Conservation (phyloP, 2,113 vertebrate genomes). For the Pandion haliaetus region DNA sequence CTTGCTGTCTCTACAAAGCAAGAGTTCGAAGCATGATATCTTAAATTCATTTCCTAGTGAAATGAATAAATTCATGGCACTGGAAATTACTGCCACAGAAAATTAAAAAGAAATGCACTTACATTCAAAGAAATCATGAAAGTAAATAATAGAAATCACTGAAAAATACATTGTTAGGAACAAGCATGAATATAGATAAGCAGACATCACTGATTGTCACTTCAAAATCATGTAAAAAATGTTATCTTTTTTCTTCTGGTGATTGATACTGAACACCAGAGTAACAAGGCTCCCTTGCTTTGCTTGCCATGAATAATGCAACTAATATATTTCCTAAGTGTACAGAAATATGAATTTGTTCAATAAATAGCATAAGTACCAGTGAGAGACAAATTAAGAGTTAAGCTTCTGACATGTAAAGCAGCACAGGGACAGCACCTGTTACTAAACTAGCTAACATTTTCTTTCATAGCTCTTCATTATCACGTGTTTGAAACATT, state of each 20-base stretch:
- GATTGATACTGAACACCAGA: background rate
- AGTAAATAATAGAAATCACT: background rate
- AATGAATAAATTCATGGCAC: background rate
- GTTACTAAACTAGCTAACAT: slow-evolving; percentile 50
- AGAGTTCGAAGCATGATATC: background rate
- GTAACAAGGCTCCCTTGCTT: background rate
- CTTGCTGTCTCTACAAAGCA: background rate
- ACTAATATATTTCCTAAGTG: background rate
- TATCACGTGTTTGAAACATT: slow-evolving; percentile 32
- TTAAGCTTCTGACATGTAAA: slow-evolving; percentile 42
- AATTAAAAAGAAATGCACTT: background rate
- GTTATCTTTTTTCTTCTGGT: background rate
- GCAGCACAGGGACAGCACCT: slow-evolving; percentile 37
- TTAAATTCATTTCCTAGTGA: background rate
- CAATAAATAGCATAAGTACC: background rate
- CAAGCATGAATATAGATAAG: background rate
- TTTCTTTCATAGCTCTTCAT: slow-evolving; percentile 24
- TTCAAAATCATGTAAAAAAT: background rate
- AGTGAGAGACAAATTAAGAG: slow-evolving; percentile 26
- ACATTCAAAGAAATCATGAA: background rate
- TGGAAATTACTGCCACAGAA: background rate
- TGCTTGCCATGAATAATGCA: background rate
- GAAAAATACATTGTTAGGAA: background rate
- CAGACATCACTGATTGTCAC: background rate
- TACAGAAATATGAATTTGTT: background rate